phyloP scores from a whole-genome alignment of 2,113 vertebrate genomes.

The Chloebia gouldiae region DNA sequence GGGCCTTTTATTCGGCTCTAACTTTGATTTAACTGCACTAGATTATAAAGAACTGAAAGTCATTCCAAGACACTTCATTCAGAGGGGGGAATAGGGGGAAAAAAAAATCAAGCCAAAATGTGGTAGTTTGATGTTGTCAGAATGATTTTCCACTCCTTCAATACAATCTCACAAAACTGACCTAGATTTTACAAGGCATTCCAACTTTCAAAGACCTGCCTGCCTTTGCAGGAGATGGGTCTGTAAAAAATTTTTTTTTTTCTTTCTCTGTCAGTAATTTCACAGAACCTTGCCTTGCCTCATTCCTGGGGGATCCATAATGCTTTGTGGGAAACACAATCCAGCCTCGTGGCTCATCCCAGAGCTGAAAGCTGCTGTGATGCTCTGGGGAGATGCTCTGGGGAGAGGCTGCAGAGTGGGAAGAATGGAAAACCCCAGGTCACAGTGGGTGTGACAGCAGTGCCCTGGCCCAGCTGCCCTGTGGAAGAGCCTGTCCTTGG shows the following conservation, averaged over 20 bases:
- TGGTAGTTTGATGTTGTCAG: slow-evolving; percentile 19
- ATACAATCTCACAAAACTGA: slow-evolving; percentile 36
- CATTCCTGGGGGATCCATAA: not conserved
- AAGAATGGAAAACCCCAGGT: not conserved
- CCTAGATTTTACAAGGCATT: slow-evolving; percentile 35
- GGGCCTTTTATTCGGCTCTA: not conserved
- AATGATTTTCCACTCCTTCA: slow-evolving; percentile 33
- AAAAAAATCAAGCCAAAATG: not conserved
- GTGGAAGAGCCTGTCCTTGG: not conserved
- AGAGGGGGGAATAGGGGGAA: rapidly evolving
- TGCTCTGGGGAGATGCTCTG: not conserved
- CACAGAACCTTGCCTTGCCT: not conserved
- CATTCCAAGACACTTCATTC: not conserved
- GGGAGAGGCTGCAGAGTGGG: not conserved
- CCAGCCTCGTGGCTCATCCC: not conserved
- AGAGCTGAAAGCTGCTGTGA: not conserved
- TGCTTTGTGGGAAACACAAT: not conserved
- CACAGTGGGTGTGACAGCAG: not conserved
- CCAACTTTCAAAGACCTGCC: not conserved
- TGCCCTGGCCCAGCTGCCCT: not conserved
- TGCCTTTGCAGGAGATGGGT: not conserved
- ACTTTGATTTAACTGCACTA: slow-evolving; percentile 25
- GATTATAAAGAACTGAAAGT: slow-evolving; percentile 25
- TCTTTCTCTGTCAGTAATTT: not conserved
- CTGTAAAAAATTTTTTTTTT: not conserved